phyloP scores from a whole-genome alignment of 2,888 invertebrate species.

The Agrotis ipsilon region DNA sequence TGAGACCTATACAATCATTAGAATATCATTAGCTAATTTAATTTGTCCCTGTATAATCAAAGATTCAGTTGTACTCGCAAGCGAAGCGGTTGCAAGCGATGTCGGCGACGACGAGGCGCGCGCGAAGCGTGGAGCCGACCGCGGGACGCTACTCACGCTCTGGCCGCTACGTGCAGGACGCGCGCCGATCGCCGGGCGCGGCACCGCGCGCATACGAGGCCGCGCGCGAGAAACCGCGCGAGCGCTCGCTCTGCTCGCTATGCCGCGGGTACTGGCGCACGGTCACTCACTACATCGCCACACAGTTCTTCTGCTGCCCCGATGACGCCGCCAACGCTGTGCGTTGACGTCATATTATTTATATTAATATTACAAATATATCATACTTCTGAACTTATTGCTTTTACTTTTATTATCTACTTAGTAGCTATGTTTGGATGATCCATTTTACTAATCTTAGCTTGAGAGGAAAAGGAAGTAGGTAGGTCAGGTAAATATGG shows the following conservation, averaged over 20 bases:
- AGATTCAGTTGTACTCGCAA: constrained; percentile 76
- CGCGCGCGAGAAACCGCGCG: constrained; percentile 38
- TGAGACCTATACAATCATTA: too few relatives aligned
- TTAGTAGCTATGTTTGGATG: too few relatives aligned
- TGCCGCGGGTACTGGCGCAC: constrained; percentile 82
- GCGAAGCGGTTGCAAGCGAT: constrained; percentile 75
- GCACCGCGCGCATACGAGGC: constrained; percentile 32
- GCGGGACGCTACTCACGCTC: constrained; percentile 34
- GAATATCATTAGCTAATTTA: background rate
- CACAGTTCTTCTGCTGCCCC: constrained; percentile 64
- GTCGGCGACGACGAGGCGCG: constrained; percentile 57
- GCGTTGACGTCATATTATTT: constrained; percentile 27
- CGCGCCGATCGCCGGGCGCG: constrained; percentile 10
- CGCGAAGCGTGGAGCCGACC: constrained; percentile 45
- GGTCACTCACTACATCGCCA: constrained; percentile 72
- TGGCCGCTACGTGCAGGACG: constrained; percentile 25
- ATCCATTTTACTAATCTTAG: too few relatives aligned
- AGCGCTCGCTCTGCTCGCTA: constrained; percentile 73
- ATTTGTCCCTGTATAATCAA: constrained; percentile 29
- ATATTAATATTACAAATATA: constrained; percentile 53
- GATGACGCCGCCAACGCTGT: constrained; percentile 39
- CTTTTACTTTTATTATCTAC: constrained; percentile 10
- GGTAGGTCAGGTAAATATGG: too few relatives aligned
- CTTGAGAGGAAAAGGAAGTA: too few relatives aligned
- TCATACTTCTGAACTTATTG: constrained; percentile 25